These are phyloP conservation scores for Linyphia triangularis DNA, from an alignment of 2,888 invertebrate genomes.

Conservation along the genomic window DNA sequence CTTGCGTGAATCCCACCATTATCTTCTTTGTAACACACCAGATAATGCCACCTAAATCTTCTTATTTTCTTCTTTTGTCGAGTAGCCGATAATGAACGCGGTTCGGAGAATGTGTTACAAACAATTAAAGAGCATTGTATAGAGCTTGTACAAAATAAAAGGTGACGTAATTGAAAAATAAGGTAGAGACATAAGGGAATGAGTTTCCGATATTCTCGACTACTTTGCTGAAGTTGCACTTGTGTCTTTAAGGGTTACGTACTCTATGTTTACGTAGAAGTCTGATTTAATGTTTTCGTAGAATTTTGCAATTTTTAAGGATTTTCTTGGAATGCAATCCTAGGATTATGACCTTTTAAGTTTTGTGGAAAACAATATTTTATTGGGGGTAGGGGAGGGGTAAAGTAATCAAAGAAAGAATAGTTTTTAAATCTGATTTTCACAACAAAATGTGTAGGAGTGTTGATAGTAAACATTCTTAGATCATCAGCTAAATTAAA, in stretches of 20 bases:
- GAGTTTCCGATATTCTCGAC: not conserved
- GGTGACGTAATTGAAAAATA: not conserved
- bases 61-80: not conserved
- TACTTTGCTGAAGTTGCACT: not conserved
- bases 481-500: too few species aligned
- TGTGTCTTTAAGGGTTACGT: not conserved
- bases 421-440: too few species aligned
- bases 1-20: not conserved
- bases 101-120: not conserved
- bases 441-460: too few species aligned
- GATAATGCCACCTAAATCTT: not conserved
- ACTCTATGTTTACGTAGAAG: not conserved
- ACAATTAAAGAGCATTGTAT: not conserved
- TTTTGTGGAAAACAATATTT: too few species aligned
- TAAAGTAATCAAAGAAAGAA: too few species aligned
- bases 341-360: too few species aligned
- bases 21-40: not conserved
- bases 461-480: too few species aligned
- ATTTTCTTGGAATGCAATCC: not conserved
- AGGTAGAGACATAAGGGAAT: not conserved
- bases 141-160: not conserved
- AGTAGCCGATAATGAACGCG: not conserved
- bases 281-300: not conserved
- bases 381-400: too few species aligned
- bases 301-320: not conserved